Percentiles rank a stretch among this genome's conserved stretches.
Evolutionary conservation across 2,113 vertebrate genomes (phyloP).

Genomic region (Dromiciops gliroides): DNA sequence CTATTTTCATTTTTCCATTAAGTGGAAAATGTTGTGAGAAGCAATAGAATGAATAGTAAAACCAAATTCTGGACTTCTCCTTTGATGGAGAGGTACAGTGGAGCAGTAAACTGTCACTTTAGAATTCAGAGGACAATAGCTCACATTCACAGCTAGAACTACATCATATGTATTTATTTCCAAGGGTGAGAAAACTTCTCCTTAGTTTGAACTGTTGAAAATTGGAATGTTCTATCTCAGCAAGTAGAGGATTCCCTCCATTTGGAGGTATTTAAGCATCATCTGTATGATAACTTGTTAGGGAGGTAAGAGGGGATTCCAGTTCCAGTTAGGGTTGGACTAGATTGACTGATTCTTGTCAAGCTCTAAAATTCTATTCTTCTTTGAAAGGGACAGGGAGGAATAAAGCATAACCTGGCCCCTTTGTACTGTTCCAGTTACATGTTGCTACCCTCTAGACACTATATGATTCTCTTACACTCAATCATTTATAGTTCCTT

Average conservation of each 20-base stretch:
- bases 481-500: neutral
- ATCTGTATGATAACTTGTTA: neutral
- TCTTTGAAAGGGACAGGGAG: neutral
- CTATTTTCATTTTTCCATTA: neutral
- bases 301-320: neutral
- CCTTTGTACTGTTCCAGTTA: neutral
- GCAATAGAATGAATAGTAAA: neutral
- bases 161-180: neutral
- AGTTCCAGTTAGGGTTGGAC: neutral
- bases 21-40: neutral
- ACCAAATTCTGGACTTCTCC: neutral
- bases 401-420: neutral
- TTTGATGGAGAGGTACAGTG: neutral
- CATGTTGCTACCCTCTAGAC: neutral
- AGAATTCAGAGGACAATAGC: neutral
- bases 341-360: neutral
- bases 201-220: neutral
- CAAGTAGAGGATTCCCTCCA: neutral
- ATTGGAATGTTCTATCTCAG: neutral
- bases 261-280: neutral
- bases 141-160: neutral
- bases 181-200: neutral
- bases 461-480: neutral
- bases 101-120: neutral
- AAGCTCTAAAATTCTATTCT: neutral